Conservation (phyloP, 2,797 vertebrate species). For the Myotis vivesi region DNA sequence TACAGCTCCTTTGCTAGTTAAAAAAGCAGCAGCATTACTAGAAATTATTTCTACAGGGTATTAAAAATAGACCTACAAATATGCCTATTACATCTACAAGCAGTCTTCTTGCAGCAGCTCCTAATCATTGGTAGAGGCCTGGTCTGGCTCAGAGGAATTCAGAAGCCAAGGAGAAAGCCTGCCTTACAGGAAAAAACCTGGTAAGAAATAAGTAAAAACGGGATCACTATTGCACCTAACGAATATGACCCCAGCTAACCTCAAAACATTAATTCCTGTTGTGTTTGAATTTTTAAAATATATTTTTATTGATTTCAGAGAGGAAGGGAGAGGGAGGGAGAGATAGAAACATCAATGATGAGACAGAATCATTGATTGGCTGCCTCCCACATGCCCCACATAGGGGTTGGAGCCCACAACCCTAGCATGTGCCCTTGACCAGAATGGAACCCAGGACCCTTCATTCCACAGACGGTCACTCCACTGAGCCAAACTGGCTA, state of each 20-base stretch:
- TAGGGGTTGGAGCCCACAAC: no score
- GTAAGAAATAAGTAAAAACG: not conserved
- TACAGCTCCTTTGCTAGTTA: not conserved
- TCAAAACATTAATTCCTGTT: not conserved
- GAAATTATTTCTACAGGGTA: slow-evolving; percentile 21
- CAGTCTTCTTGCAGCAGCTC: not conserved
- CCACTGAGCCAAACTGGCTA: no score
- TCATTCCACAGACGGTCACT: no score
- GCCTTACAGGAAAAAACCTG: not conserved
- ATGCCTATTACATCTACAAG: not conserved
- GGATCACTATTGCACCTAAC: not conserved
- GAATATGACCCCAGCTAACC: not conserved
- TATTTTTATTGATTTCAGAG: no score
- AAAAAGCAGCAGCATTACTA: not conserved
- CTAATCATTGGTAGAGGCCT: not conserved
- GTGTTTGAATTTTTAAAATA: not conserved
- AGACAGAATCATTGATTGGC: no score
- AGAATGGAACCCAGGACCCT: no score
- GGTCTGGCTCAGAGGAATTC: not conserved
- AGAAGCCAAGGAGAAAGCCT: not conserved
- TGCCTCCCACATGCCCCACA: no score
- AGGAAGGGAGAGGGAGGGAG: no score
- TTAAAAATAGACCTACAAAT: slow-evolving; percentile 5
- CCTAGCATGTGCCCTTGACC: no score
- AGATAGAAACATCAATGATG: no score